Base-by-base conservation (phyloP, 2,797 vertebrate species). In the Uromys caudimaculatus region DNA sequence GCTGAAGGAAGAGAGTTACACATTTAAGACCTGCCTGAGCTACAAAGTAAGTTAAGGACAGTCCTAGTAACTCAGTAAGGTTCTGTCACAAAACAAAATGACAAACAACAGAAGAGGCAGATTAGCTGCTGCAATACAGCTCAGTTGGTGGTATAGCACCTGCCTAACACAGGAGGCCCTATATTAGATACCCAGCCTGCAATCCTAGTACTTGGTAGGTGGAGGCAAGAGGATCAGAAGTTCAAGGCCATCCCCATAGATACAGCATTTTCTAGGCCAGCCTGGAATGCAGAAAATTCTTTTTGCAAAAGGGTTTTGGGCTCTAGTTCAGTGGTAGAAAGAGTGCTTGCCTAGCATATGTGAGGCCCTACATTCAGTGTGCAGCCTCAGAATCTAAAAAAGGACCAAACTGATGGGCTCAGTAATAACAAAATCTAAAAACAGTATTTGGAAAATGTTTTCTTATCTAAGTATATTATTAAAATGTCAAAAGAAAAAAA, bases 401-500 rank as follows among this genome's bases (percentile, higher is more conserved):
- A 67, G 19, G 14, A 91, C 32, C 86, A 85, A 82, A 89, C 14
- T 76, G 79, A 91, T 23, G 91, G 85, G 44, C 16, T 94, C 88
- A 94, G 50, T 32, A 97, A 76, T 64, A 44, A 90, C 29, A 96
- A 91, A 88, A 90, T 93, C 90, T 95, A 75, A 94, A 96, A 75
- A 77, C 27, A 95, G 52, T 41, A 94, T 64, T 81, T 95, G 78
- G 41, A 76, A 32, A 86, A 86, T 95, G 86, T 75, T 97, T 85
- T 85, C 35, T 44, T 75, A 85, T 69, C 89, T 35, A 93, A 91
- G 76, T 87, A 52, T 89, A 90, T 95, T 90, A 95, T 16, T 93
- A 90, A 94, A 93, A 93, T 64, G 21, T 90, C 52, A 96, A 92
- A 93, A 94, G 89, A 93, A 93, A 97, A 19, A 24, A 88, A 95